Base-by-base conservation (phyloP, 2,113 vertebrate genomes). In the Polypterus bichir region DNA sequence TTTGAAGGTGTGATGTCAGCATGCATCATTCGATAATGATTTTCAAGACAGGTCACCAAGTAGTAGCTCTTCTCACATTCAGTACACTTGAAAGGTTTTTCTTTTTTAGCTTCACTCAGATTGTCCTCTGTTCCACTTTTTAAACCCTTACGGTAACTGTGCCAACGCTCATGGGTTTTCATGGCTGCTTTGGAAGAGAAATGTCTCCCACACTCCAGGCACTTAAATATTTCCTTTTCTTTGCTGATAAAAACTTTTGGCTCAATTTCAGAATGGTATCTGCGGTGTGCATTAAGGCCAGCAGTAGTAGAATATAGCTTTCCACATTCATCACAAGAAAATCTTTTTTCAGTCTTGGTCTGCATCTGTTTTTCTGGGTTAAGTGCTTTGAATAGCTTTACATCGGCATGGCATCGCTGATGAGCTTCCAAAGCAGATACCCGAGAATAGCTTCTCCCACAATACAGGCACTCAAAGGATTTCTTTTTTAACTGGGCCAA, bases 401-500 rank as follows among this genome's bases (percentile, higher is more conserved):
- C 77, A 62, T 88, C 9, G 49, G 49, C 82, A n/a, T 88, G 86
- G 64, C 81, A 84, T 3, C 81, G 83, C 3, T 79, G 82, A 62
- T 88, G 86, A 4, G 86, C 86, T n/a, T 88, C 84, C 2, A 88
- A 83, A 52, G 86, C 86, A 5, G 86, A 86, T 9, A 79, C 81
- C 0, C 84, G 83, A 7, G 86, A 88, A 70, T 88, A 88, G 69
- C 68, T 79, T 4, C 86, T 71, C 3, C 83, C 84, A 58, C 86
- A 88, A 3, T 74, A 74, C 47, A 83, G 81, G 4, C 86, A 88
- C 52, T 82, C 73, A 68, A 88, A 88, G 0, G 83, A 74, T 65
- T 85, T 88, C 64, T 86, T 86, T 69, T 86, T 81, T 51, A 86
- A 72, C 55, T 83, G 73, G 49, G 79, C 81, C 10, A 83, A 69